These are phyloP conservation scores for Lutraria lutraria DNA, from an alignment of 2,888 invertebrate genomes.

Conservation along the genomic window DNA sequence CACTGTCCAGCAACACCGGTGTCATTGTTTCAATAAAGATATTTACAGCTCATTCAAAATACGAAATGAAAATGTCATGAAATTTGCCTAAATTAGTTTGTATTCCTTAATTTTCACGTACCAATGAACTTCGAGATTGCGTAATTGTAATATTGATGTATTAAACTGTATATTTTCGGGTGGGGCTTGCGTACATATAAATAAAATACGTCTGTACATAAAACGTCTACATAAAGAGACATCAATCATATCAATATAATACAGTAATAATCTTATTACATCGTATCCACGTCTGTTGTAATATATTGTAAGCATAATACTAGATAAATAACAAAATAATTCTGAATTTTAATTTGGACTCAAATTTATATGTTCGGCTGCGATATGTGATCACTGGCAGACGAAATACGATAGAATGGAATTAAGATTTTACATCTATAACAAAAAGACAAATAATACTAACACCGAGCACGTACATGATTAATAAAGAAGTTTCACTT, in stretches of 20 bases:
- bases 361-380: neutral
- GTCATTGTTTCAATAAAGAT: too few species aligned
- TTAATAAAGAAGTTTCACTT: too few species aligned
- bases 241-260: neutral
- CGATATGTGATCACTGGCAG: neutral
- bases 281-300: neutral
- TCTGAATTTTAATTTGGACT: neutral
- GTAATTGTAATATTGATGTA: neutral
- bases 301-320: neutral
- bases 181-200: neutral
- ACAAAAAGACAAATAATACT: too few species aligned
- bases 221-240: neutral
- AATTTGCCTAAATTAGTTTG: neutral
- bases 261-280: too few species aligned
- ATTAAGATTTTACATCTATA: neutral
- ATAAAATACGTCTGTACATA: neutral
- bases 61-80: neutral
- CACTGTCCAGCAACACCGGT: too few species aligned
- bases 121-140: neutral
- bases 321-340: neutral
- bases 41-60: neutral
- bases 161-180: neutral
- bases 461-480: too few species aligned
- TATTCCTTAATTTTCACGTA: neutral
- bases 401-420: neutral